Evolutionary conservation across 53 echinoderm and acorn worm genomes (phyloP), one percentile per base, ranked within the genome.

Genomic region (Paelopatides confundens): DNA sequence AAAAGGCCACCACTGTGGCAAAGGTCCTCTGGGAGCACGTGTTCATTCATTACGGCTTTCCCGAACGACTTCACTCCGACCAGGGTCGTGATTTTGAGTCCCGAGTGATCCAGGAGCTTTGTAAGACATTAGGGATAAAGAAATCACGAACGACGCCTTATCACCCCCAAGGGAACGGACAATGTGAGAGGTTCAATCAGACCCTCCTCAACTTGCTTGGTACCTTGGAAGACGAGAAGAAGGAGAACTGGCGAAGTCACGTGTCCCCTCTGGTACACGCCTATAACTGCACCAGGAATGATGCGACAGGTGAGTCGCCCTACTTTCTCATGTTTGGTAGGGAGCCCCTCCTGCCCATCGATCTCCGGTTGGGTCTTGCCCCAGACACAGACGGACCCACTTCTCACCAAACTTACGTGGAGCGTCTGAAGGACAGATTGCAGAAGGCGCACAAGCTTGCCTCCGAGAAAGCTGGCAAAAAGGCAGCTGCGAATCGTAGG

Each of bases 141-240:
- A 94, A 91, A 54, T 71, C 82, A 5, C 35, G 89, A 24, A 94
- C 91, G 2, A 94, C 89, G 12, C 91, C 94, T 2, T 91, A 93
- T 58, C 90, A 91, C 65, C 88, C 94, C 34, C 94, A 88, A 37
- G 90, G 88, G 32, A 93, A 93, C 39, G 88, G 94, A 1, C 88
- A 88, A 50, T 77, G 76, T 49, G 88, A 91, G 67, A 30, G 94
- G 2, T 94, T 94, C 28, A 94, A 94, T 27, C 94, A 91, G 35
- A 94, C 91, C 2, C 87, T 91, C 5, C 50, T 91, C 23, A 89
- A 86, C 3, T 62, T 94, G 94, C 83, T 91, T 35, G 91, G 91
- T 13, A 91, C 94, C 76, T 66, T 94, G 29, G 91, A 88, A 33
- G 88, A 79, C 11, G 89, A 91, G 14, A 94, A 91, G 82, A 91